These are phyloP conservation scores for Crotalus helleri DNA, from an alignment of 2,113 vertebrate genomes.

Conservation along the genomic window DNA sequence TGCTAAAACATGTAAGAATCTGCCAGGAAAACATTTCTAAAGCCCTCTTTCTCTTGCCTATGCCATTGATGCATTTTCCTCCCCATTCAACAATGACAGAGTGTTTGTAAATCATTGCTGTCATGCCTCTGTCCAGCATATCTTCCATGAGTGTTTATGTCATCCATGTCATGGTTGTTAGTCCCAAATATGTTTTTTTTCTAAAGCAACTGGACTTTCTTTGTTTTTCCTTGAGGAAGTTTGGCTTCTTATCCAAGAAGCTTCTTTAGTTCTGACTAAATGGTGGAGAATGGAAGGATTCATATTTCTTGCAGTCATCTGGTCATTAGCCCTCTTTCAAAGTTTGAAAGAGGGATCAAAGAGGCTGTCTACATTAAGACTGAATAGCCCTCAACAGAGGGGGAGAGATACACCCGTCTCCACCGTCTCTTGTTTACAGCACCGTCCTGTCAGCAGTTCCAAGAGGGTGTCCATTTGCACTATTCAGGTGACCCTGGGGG, in stretches of 20 bases:
- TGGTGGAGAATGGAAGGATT: neutral
- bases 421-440: neutral
- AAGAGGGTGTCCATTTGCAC: neutral
- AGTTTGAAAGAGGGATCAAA: neutral
- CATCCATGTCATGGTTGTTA: neutral
- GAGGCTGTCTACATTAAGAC: neutral
- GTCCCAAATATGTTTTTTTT: neutral
- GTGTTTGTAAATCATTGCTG: neutral
- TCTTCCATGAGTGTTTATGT: neutral
- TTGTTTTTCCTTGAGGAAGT: neutral
- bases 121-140: neutral
- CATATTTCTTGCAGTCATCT: neutral
- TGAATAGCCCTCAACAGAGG: neutral
- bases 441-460: neutral
- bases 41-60: neutral
- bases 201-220: neutral
- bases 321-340: neutral
- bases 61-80: neutral
- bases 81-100: neutral
- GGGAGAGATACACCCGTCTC: neutral
- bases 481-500: neutral
- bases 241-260: neutral
- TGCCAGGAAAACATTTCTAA: neutral
- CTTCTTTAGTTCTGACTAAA: neutral
- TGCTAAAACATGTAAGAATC: neutral